phyloP scores from a whole-genome alignment of 2,888 invertebrate species.

The Napeogenes inachia region DNA sequence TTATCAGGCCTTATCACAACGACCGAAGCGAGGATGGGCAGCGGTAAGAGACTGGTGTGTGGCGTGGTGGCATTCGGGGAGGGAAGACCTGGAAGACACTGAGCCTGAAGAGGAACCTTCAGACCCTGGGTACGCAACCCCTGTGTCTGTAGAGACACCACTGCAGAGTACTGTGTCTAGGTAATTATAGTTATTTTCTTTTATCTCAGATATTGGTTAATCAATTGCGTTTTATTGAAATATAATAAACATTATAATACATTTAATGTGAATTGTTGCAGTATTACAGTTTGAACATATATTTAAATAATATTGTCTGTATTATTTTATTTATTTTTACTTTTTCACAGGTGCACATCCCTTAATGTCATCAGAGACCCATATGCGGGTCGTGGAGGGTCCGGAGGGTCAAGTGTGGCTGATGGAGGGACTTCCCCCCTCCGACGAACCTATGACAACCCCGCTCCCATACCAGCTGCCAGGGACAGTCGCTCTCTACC shows the following conservation, averaged over 20 bases:
- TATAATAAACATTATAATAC: no score
- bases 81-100: conserved; percentile 88
- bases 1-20: conserved; percentile 44
- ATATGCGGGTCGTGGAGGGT: conserved; percentile 76
- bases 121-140: conserved; percentile 86
- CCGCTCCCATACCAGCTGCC: conserved; percentile 57
- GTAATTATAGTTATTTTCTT: conserved; percentile 42
- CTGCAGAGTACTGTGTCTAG: conserved; percentile 91
- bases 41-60: conserved; percentile 87
- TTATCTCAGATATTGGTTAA: neutral
- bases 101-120: conserved; percentile 88
- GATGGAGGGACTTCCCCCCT: conserved; percentile 73
- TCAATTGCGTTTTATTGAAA: no score
- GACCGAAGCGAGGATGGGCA: conserved; percentile 66
- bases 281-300: no score
- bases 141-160: conserved; percentile 91
- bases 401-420: conserved; percentile 66
- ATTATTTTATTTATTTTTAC: neutral
- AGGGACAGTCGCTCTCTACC: conserved; percentile 82
- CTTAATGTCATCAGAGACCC: conserved; percentile 89
- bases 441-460: conserved; percentile 63
- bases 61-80: conserved; percentile 94
- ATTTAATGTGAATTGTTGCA: no score
- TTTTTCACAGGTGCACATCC: conserved; percentile 83
- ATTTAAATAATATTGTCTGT: no score